Base-by-base conservation (phyloP, 2,797 vertebrate genomes). In the Harpia harpyja region DNA sequence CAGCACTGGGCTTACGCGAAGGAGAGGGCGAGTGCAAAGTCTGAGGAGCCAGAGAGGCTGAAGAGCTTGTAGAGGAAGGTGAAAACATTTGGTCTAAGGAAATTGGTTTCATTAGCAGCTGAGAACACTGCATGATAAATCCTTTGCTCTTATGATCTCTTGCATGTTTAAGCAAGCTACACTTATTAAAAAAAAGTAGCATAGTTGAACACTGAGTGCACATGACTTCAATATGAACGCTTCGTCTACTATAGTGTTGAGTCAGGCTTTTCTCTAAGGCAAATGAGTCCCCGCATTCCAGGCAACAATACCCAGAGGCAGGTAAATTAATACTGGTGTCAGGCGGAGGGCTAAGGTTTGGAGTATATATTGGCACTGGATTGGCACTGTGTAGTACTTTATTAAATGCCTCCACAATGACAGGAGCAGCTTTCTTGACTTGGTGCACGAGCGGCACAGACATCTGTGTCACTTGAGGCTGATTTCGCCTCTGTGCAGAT, bases 211-310 rank as follows among this genome's bases (percentile, higher is more conserved):
- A 99, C 96, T 99, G 99, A 1, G 98, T 99, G 84, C 99, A 99
- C 89, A 99, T 98, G 37, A 99, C 99, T 97, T 99, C 99, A 7
- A 99, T 99, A 96, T 99, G 99, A 83, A 99, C 99, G 0, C 99
- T 99, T 65, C 99, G 98, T 83, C 99, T 98, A 89, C 98, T 96
- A 85, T 99, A 99, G 97, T 99, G 99, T 95, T 98, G 99, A 5
- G 97, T 95, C 27, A 99, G 98, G 96, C 99, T 99, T 96, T 98
- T 98, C 97, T 99, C 99, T 90, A 99, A 97, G 85, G 98, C 99
- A 88, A 99, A 99, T 0, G 99, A 99, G 77, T 99, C 99, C 12
- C 99, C 99, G 5, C 99, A 99, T 97, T 99, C 99, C 19, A 99
- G 97, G 97, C 99, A 99, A 96, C 98, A 98, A 97, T 99, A 99